phyloP scores from a whole-genome alignment of 2,797 vertebrate species.

The Myripristis murdjan region DNA sequence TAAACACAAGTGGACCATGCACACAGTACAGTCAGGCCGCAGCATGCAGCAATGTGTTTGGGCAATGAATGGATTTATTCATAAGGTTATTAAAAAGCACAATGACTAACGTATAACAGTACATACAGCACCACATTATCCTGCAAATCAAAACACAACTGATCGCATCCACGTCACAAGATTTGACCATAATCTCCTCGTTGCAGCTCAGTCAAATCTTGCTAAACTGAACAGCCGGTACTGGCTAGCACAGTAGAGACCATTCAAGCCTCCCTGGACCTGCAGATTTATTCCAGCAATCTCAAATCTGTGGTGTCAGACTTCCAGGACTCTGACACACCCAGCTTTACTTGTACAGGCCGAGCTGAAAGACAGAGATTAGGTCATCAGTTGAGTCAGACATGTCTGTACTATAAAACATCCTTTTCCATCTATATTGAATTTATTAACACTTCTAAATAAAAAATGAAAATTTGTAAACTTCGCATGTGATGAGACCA shows the following conservation, averaged over 20 bases:
- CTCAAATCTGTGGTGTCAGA: slow-evolving; percentile 43
- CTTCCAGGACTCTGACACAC: slow-evolving; percentile 50
- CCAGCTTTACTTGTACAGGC: slow-evolving; percentile 42
- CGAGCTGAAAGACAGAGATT: slow-evolving; percentile 40
- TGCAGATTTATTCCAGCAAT: slow-evolving; percentile 41
- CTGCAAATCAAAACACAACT: slow-evolving; percentile 56
- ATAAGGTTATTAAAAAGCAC: slow-evolving; percentile 42
- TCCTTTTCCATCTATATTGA: slow-evolving; percentile 30
- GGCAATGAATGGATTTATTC: slow-evolving; percentile 65
- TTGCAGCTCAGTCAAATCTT: slow-evolving; percentile 36
- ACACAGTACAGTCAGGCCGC: slow-evolving; percentile 23
- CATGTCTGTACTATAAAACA: slow-evolving; percentile 34
- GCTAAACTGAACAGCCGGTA: slow-evolving; percentile 28
- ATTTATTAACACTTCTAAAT: too few species aligned
- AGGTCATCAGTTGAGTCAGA: slow-evolving; percentile 55
- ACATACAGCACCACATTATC: slow-evolving; percentile 49
- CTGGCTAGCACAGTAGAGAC: slow-evolving; percentile 18
- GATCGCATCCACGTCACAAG: slow-evolving; percentile 48
- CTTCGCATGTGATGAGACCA: background rate
- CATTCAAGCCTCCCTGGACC: slow-evolving; percentile 17
- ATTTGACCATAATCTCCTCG: slow-evolving; percentile 55
- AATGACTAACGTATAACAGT: slow-evolving; percentile 11
- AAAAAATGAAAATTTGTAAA: too few species aligned
- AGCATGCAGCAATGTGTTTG: slow-evolving; percentile 14
- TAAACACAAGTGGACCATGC: slow-evolving; percentile 41